phyloP scores from a whole-genome alignment of 2,888 invertebrate species.

The Drosophila kanekoi region DNA sequence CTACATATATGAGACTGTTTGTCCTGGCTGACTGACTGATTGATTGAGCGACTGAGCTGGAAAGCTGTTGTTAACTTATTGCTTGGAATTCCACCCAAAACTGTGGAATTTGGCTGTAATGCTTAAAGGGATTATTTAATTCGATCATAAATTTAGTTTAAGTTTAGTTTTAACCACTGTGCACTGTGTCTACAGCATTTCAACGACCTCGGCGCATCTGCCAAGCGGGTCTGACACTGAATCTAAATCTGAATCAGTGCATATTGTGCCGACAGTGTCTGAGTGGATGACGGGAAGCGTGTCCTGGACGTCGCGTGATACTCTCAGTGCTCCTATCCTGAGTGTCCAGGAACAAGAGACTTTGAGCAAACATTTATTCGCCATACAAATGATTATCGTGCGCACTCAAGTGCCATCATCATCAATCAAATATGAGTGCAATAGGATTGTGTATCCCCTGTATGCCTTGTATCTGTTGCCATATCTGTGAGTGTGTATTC shows the following conservation, averaged over 20 bases:
- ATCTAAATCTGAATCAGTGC: constrained; percentile 36
- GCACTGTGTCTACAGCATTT: constrained; percentile 26
- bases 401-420: constrained; percentile 62
- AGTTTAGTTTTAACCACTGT: constrained; percentile 5
- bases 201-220: constrained; percentile 61
- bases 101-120: too few relatives aligned
- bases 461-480: constrained; percentile 14
- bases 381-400: constrained; percentile 73
- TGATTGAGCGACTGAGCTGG: too few relatives aligned
- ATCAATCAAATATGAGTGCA: constrained; percentile 70
- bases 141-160: too few relatives aligned
- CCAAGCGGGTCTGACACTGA: constrained; percentile 23
- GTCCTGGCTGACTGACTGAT: too few relatives aligned
- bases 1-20: too few relatives aligned
- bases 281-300: constrained; percentile 1
- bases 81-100: too few relatives aligned
- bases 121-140: too few relatives aligned
- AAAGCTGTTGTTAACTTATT: too few relatives aligned
- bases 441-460: constrained; percentile 39
- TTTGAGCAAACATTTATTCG: constrained; percentile 57
- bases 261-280: constrained; percentile 27
- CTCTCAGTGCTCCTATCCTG: constrained; percentile 2
- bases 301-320: not conserved
- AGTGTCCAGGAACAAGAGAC: constrained; percentile 12
- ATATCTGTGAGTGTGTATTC: not conserved